These are phyloP conservation scores for Pseudolaguvia tuberculata DNA, from an alignment of 2,113 vertebrate species.

Conservation along the genomic window DNA sequence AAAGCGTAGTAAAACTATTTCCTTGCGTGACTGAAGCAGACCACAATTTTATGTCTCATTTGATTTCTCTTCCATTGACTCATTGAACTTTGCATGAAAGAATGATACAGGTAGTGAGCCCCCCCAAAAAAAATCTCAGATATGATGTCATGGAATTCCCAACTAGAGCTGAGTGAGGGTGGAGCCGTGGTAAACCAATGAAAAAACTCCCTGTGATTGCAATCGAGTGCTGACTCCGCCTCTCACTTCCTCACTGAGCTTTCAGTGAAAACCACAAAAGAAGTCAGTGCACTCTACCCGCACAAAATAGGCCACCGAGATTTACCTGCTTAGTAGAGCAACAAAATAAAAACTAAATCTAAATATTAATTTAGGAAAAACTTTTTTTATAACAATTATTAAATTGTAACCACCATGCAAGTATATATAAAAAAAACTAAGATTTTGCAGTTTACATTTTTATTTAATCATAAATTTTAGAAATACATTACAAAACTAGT, in stretches of 20 bases:
- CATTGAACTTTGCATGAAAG: slow-evolving; percentile 46
- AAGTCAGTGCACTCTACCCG: slow-evolving; percentile 42
- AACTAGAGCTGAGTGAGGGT: slow-evolving; percentile 20
- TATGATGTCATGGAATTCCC: slow-evolving; percentile 47
- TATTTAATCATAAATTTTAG: neutral
- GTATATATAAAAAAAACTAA: neutral
- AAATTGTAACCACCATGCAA: neutral
- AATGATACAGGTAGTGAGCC: slow-evolving; percentile 43
- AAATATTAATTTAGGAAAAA: neutral
- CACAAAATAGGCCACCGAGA: slow-evolving; percentile 49
- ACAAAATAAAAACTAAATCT: neutral
- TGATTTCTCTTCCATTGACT: slow-evolving; percentile 45
- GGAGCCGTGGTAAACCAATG: slow-evolving; percentile 66
- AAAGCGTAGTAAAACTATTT: slow-evolving; percentile 28
- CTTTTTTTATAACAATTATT: neutral
- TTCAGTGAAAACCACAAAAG: slow-evolving; percentile 48
- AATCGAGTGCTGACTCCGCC: slow-evolving; percentile 44
- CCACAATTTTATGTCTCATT: slow-evolving; percentile 57
- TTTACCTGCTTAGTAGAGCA: slow-evolving; percentile 34
- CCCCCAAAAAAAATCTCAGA: slow-evolving; percentile 46
- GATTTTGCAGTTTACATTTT: neutral
- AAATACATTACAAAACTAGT: neutral
- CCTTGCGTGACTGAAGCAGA: slow-evolving; percentile 49
- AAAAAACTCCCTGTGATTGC: slow-evolving; percentile 60
- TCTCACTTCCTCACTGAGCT: slow-evolving; percentile 42